Percentiles rank a stretch among this genome's conserved stretches.
These are phyloP conservation scores for Cnemophilus loriae DNA, from an alignment of 2,113 vertebrate species.

Conservation along the genomic window DNA sequence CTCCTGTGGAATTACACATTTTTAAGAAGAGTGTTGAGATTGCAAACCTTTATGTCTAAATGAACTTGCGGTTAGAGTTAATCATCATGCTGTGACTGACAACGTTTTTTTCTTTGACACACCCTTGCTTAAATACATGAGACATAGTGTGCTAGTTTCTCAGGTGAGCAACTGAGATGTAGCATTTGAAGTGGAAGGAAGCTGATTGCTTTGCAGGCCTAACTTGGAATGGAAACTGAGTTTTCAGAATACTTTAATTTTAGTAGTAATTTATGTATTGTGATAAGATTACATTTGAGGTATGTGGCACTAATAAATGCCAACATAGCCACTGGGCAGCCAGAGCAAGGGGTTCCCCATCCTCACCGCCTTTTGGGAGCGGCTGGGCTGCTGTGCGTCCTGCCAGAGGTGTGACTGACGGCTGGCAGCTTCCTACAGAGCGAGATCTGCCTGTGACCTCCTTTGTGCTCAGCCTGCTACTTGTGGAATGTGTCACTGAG, in stretches of 20 bases:
- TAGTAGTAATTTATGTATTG: not conserved
- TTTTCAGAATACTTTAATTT: not conserved
- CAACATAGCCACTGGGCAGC: not conserved
- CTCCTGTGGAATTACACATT: not conserved
- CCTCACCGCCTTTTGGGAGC: not conserved
- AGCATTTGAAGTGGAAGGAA: not conserved
- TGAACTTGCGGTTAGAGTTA: not conserved
- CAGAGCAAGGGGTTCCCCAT: accelerated
- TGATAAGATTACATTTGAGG: accelerated
- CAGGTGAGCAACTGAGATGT: not conserved
- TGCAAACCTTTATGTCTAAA: not conserved
- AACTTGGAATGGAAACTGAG: not conserved
- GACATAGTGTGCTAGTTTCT: not conserved
- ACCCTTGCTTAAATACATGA: not conserved
- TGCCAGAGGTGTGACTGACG: not conserved
- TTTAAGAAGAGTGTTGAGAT: not conserved
- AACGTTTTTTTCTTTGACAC: not conserved
- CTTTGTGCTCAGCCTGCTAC: not conserved
- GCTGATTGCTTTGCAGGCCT: not conserved
- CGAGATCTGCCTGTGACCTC: not conserved
- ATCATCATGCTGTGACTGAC: not conserved
- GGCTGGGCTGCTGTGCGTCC: not conserved
- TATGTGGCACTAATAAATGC: accelerated
- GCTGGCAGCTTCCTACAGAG: not conserved
- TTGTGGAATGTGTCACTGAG: not conserved